These are phyloP conservation scores for Nysson spinosus DNA, from an alignment of 2,888 invertebrate genomes.

Conservation along the genomic window DNA sequence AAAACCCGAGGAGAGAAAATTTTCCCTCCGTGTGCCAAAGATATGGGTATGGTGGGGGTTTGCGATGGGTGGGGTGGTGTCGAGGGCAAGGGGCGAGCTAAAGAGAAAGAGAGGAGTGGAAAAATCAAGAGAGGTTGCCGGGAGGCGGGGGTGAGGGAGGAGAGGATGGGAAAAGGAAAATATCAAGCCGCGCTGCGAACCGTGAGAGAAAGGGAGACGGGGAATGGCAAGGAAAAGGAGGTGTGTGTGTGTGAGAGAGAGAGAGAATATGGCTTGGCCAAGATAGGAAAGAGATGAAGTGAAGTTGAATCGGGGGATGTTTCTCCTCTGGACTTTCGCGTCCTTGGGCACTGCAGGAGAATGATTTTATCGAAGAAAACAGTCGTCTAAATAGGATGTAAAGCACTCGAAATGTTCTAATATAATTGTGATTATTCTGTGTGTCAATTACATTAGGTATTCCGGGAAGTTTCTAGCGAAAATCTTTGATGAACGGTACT, in stretches of 20 bases:
- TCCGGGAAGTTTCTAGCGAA: no score
- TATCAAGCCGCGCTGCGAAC: slow-evolving; percentile 23
- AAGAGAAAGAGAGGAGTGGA: slow-evolving; percentile 31
- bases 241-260: not conserved
- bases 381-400: slow-evolving; percentile 49
- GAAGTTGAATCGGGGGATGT: slow-evolving; percentile 38
- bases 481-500: no score
- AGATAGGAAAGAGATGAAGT: not conserved
- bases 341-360: slow-evolving; percentile 39
- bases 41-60: slow-evolving; percentile 11
- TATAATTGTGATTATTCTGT: slow-evolving; percentile 22
- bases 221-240: not conserved
- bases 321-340: slow-evolving; percentile 48
- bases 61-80: no score
- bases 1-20: slow-evolving; percentile 59
- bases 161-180: slow-evolving; percentile 2
- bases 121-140: slow-evolving; percentile 25
- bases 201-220: not conserved
- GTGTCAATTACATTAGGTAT: no score
- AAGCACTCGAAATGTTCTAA: slow-evolving; percentile 6
- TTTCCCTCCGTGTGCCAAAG: slow-evolving; percentile 50
- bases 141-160: slow-evolving; percentile 4
- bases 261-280: not conserved
- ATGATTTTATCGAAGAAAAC: slow-evolving; percentile 47
- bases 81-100: slow-evolving; percentile 21